These are phyloP conservation scores for Enteromius fasciolatus DNA, from an alignment of 2,797 vertebrate species.

Conservation along the genomic window DNA sequence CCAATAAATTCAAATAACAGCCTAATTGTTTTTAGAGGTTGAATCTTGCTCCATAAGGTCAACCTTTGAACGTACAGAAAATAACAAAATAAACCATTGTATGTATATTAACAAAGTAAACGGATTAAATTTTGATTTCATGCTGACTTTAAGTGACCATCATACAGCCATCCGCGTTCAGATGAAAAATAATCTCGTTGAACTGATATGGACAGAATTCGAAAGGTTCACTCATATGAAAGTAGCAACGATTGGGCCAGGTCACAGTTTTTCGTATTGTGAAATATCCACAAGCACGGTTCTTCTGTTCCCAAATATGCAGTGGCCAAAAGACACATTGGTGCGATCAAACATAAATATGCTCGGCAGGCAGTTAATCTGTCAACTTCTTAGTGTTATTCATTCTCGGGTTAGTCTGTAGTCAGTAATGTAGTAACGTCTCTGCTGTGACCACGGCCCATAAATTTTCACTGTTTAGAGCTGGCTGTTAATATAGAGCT, in stretches of 20 bases:
- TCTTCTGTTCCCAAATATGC: conserved; percentile 24
- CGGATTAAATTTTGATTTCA: neutral
- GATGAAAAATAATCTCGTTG: neutral
- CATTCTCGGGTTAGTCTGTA: conserved; percentile 54
- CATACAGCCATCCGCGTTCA: conserved; percentile 16
- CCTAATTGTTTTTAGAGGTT: conserved; percentile 4
- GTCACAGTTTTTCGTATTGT: conserved; percentile 18
- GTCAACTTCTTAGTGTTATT: conserved; percentile 57
- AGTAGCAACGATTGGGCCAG: conserved; percentile 12
- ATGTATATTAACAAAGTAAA: neutral
- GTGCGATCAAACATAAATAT: conserved; percentile 53
- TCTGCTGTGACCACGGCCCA: conserved; percentile 57
- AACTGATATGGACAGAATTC: neutral
- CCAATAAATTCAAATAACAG: conserved; percentile 9
- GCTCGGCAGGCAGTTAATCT: conserved; percentile 57
- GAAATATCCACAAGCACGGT: conserved; percentile 11
- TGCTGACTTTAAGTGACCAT: neutral
- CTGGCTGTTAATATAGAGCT: conserved; percentile 70
- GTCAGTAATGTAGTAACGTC: conserved; percentile 61
- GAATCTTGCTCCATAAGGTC: neutral
- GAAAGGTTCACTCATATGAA: conserved; percentile 4
- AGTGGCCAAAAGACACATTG: conserved; percentile 51
- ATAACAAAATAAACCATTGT: neutral
- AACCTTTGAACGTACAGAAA: neutral
- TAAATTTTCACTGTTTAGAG: conserved; percentile 63